Evolutionary conservation across 2,888 invertebrate species (phyloP), one percentile per base, ranked within the genome.

Genomic region (Epirrhoe tristata): DNA sequence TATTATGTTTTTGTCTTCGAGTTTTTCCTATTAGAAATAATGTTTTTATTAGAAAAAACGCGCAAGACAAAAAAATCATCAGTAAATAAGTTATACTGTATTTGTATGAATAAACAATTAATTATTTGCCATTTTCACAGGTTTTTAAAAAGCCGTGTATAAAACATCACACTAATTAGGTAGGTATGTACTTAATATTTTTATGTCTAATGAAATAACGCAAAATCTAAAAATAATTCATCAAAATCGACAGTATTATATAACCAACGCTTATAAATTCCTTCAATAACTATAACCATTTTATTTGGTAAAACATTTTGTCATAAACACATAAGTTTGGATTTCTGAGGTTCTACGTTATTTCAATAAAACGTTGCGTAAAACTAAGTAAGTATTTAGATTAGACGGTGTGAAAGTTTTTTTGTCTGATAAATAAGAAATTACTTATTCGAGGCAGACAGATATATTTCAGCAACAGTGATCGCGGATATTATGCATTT

Each of bases 1-100:
- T 17, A 63, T 53, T 66, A 61, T 59, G 59, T 67, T 64, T 32
- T 50, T 70, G 66, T 70, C 69, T 72, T 68, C 68, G 62, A 58
- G 70, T 66, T 67, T 72, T 65, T 31, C 36, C 17, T 66, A 58
- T 32, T 52, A 55, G 56, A 12, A 2, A 34, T 58, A 12, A 32
- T 16, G 43, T 52, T 46, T 10, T 31, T 24, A 54, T 16, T 12
- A 36, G 24, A 34, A 57, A 61, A 53, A 59, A 46, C 57, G 48
- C 52, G 52, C 10, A 58, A 67, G 66, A 53, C 32, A 66, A 58
- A 31, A 43, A 48, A 32, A 55, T 12, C 39, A 58, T 59, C 52
- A 48, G 2, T 1, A 48, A 14, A 2, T 48, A 3, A 14, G 48
- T 48, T 43, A 12, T 12, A 8, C 12, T 43, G 39, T 43, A 12